Evolutionary conservation across 2,797 vertebrate species (phyloP).

Genomic region (Anguilla obscura): DNA sequence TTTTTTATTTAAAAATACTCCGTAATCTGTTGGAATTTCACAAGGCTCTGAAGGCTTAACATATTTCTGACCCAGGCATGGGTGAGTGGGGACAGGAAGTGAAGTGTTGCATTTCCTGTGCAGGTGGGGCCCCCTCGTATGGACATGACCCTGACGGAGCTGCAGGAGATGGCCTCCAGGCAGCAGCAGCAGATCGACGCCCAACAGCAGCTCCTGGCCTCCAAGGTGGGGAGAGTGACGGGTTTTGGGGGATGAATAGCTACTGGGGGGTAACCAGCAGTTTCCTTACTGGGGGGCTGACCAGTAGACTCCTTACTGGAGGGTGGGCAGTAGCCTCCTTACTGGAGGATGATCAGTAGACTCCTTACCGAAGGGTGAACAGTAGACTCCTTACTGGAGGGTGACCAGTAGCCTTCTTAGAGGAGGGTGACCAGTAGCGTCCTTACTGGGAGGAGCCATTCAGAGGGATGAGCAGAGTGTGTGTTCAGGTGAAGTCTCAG

Average conservation of each 20-base stretch:
- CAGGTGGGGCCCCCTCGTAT: slow-evolving; percentile 85
- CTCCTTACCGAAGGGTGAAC: background rate
- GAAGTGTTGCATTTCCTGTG: slow-evolving; percentile 29
- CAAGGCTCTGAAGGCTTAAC: background rate
- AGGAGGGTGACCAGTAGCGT: background rate
- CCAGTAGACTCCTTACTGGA: too few species aligned
- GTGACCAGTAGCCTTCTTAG: background rate
- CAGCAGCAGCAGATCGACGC: slow-evolving; percentile 96
- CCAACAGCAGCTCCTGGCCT: slow-evolving; percentile 90
- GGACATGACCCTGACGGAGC: slow-evolving; percentile 94
- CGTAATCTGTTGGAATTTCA: background rate
- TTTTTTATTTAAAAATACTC: background rate
- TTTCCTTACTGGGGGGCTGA: slow-evolving; percentile 37
- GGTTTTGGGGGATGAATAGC: background rate
- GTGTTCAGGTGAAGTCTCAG: slow-evolving; percentile 10
- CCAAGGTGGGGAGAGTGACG: slow-evolving; percentile 76
- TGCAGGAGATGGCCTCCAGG: slow-evolving; percentile 96
- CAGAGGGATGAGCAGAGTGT: slow-evolving; percentile 9
- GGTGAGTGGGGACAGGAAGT: background rate
- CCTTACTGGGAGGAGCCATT: slow-evolving; percentile 34
- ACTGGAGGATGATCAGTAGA: background rate
- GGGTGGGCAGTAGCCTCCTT: too few species aligned
- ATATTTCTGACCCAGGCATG: background rate
- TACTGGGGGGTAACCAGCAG: background rate
- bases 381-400: background rate